Conservation (phyloP, 2,113 vertebrate species). For the Caloenas nicobarica region DNA sequence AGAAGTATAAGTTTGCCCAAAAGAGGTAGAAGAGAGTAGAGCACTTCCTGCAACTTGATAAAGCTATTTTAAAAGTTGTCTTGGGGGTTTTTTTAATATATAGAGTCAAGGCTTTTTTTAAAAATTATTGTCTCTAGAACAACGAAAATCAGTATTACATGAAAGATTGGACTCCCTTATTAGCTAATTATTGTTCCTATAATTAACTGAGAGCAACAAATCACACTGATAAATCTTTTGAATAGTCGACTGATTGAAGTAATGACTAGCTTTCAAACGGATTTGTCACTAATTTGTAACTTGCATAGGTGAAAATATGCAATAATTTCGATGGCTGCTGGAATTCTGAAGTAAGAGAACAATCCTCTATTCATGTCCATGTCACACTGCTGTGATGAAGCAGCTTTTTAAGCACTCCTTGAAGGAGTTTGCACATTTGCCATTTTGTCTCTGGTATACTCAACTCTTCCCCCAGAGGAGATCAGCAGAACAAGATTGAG, state of each 20-base stretch:
- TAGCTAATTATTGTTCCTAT: slow-evolving; percentile 45
- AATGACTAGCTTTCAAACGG: slow-evolving; percentile 31
- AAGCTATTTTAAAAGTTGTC: background rate
- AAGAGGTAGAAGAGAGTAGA: background rate
- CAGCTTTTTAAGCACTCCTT: slow-evolving; percentile 12
- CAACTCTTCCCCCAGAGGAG: background rate
- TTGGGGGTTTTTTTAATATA: background rate
- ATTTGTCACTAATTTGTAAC: slow-evolving; percentile 45
- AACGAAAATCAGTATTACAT: slow-evolving; percentile 10
- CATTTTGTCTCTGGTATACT: background rate
- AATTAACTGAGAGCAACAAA: slow-evolving; percentile 52
- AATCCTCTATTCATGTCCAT: background rate
- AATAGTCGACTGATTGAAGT: slow-evolving; percentile 45
- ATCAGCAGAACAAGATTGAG: background rate
- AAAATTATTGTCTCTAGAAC: background rate
- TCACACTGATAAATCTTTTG: slow-evolving; percentile 22
- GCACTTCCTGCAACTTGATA: background rate
- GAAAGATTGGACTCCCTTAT: slow-evolving; percentile 1
- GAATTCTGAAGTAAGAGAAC: background rate
- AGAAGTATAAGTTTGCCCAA: background rate
- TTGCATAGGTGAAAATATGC: slow-evolving; percentile 23
- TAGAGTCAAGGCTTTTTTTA: background rate
- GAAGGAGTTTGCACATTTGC: background rate
- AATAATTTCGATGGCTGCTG: background rate
- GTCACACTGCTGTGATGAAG: background rate